These are phyloP conservation scores for Trachelus stipa DNA, from an alignment of 2,888 invertebrate species.

Conservation along the genomic window DNA sequence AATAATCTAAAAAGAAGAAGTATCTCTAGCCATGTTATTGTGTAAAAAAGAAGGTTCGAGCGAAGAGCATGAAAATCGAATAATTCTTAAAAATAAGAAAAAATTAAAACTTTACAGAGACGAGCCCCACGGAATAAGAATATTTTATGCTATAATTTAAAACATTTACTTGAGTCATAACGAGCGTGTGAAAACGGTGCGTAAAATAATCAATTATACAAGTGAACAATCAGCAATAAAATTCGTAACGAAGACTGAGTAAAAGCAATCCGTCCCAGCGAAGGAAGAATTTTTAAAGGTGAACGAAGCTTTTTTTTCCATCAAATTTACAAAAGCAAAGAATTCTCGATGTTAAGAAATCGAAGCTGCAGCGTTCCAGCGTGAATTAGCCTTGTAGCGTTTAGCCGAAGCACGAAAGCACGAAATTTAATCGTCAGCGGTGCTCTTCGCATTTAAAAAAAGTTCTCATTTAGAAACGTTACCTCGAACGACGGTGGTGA, in stretches of 20 bases:
- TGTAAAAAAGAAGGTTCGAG: neutral
- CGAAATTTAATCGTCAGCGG: neutral
- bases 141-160: neutral
- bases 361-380: neutral
- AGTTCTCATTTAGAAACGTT: slow-evolving; percentile 24
- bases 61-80: neutral
- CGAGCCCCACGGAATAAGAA: neutral
- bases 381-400: neutral
- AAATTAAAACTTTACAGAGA: slow-evolving; percentile 9
- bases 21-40: neutral
- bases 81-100: slow-evolving; percentile 13
- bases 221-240: neutral
- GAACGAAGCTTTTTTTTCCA: neutral
- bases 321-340: neutral
- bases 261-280: neutral
- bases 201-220: neutral
- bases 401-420: neutral
- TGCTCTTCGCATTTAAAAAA: neutral
- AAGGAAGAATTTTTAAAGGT: neutral
- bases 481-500: slow-evolving; percentile 54
- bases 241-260: neutral
- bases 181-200: neutral
- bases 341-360: neutral
- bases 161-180: neutral
- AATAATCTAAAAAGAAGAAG: slow-evolving; percentile 12